Conservation (phyloP, 2,888 invertebrate genomes). For the Callyntrura sp. region DNA sequence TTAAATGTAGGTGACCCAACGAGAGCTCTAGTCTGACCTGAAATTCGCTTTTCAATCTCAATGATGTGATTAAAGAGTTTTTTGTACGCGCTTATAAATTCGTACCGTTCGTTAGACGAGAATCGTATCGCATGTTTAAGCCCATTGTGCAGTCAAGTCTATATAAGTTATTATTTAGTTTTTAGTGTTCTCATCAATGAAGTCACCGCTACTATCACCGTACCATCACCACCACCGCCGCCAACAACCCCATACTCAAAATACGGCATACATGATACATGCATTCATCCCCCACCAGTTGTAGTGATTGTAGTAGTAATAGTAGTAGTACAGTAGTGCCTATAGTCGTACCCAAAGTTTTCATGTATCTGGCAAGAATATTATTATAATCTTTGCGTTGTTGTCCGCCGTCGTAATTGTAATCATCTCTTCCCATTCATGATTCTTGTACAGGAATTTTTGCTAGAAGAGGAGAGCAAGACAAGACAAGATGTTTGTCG, state of each 20-base stretch:
- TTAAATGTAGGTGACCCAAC: constrained; percentile 73
- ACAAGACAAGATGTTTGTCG: not conserved
- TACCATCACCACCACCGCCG: not conserved
- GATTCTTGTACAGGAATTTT: constrained; percentile 29
- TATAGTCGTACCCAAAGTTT: not conserved
- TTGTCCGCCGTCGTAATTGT: constrained; percentile 12
- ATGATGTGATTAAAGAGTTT: constrained; percentile 37
- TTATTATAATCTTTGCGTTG: not conserved
- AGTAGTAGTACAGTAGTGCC: not conserved
- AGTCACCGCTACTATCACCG: constrained; percentile 17
- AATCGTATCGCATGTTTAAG: not conserved
- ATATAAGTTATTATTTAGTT: constrained; percentile 5
- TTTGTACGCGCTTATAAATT: constrained; percentile 1
- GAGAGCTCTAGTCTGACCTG: constrained; percentile 72
- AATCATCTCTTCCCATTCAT: constrained; percentile 53
- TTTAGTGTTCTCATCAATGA: constrained; percentile 27
- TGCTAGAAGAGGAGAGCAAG: constrained; percentile 26
- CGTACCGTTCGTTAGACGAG: no score
- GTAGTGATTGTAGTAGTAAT: no score
- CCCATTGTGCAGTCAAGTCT: constrained; percentile 28
- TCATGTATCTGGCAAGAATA: not conserved
- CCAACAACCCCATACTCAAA: not conserved
- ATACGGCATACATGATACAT: constrained; percentile 4
- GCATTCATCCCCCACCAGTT: no score
- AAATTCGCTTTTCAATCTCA: constrained; percentile 71